Conservation (phyloP, 2,797 vertebrate species). For the Alosa sapidissima region DNA sequence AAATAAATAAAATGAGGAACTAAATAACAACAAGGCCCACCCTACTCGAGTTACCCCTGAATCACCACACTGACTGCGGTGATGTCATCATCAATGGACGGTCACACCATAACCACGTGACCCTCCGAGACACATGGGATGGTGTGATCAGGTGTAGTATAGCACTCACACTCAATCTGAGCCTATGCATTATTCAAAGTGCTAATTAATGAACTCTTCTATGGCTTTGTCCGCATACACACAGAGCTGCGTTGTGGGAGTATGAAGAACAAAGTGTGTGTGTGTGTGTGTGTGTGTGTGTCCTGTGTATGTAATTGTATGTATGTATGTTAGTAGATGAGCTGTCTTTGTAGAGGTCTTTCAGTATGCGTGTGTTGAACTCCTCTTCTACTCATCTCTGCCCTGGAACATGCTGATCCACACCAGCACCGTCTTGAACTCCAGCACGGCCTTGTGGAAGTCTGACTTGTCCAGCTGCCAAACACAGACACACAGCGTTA, state of each 20-base stretch:
- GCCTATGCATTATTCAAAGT: not conserved
- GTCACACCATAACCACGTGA: not conserved
- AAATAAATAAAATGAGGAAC: not conserved
- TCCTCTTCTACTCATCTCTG: not conserved
- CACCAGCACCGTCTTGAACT: conserved; percentile 71
- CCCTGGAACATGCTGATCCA: conserved; percentile 66
- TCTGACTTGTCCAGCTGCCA: conserved; percentile 64
- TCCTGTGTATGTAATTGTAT: not conserved
- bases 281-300: conserved; percentile 1
- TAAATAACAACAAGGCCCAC: not conserved
- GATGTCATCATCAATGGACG: not conserved
- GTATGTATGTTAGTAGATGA: not conserved
- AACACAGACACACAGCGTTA: conserved; percentile 30
- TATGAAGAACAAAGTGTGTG: not conserved
- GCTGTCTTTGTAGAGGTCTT: not conserved
- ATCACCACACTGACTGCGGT: not conserved
- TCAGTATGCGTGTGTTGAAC: not conserved
- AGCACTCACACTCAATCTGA: not conserved
- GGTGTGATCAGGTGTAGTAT: not conserved
- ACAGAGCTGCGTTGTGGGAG: not conserved
- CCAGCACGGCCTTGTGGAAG: conserved; percentile 70
- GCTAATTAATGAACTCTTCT: not conserved
- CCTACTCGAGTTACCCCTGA: not conserved
- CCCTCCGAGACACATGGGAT: not conserved
- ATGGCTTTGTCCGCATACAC: not conserved